Evolutionary conservation across 2,113 vertebrate species (phyloP), one percentile per base, ranked within the genome.

Genomic region (Tupaia tana): DNA sequence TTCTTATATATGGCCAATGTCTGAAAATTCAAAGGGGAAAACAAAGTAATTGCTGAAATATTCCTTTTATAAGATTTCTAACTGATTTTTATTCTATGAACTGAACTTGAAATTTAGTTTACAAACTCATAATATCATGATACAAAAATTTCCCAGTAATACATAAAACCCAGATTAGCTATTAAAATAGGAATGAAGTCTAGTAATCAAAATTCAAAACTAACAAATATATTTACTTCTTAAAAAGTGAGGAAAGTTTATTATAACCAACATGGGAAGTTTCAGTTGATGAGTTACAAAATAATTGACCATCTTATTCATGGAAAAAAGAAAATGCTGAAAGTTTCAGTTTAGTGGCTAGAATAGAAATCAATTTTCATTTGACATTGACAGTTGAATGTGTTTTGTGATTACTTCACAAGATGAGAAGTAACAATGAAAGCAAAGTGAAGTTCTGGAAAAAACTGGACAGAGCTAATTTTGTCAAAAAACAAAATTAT

Each of bases 341-440:
- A 79, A 22, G 22, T 75, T 85, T 92, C n/a, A 75, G 67, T 85
- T 85, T 84, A 66, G 29, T 80, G 20, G 31, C 16, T 54, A 6
- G 13, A 86, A 5, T 14, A 87, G 66, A 94, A 74, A 56, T 92
- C 54, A 67, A 52, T 84, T 88, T n/a, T 64, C 52, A 92, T 89
- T 79, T 85, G 19, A 61, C 29, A 70, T 9, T 59, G 56, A 58
- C 8, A 89, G 4, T 75, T 20, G 22, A 77, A 69, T 61, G 11
- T 79, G 18, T 0, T 71, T 20, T 56, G 9, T 80, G 64, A 74
- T n/a, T 67, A 14, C 22, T 74, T 89, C 18, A 15, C 18, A 67
- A 43, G 6, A 43, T 43, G 43, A 43, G 43, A 43, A 43, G 43
- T 43, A 43, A 43, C 43, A 4, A 43, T 43, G 43, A 43, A 43